Evolutionary conservation across 1,140 invertebrate species (phyloP).

Genomic region (Scaptomyza hsui): DNA sequence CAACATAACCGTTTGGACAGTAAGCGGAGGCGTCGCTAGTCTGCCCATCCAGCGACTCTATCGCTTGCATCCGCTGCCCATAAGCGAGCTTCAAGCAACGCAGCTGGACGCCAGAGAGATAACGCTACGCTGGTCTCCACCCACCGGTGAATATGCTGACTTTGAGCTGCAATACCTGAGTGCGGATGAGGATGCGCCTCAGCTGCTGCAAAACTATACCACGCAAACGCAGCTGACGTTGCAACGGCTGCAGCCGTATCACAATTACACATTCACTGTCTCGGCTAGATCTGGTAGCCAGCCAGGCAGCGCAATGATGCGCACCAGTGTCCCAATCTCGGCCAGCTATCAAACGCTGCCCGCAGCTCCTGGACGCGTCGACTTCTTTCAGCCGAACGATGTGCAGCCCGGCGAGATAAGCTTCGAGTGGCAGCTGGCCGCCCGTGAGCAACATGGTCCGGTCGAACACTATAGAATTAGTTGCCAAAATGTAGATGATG

Average conservation of each 20-base stretch:
- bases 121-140: slow-evolving; percentile 91
- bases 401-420: slow-evolving; percentile 92
- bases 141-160: slow-evolving; percentile 92
- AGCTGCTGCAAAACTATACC: slow-evolving; percentile 89
- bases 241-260: slow-evolving; percentile 90
- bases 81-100: slow-evolving; percentile 90
- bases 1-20: slow-evolving; percentile 97
- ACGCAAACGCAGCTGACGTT: slow-evolving; percentile 89
- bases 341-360: slow-evolving; percentile 92
- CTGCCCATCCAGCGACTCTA: slow-evolving; percentile 93
- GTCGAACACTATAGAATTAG: slow-evolving; percentile 92
- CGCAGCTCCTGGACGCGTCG: slow-evolving; percentile 91
- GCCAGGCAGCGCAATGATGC: slow-evolving; percentile 86
- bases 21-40: slow-evolving; percentile 92
- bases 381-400: slow-evolving; percentile 90
- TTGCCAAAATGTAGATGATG: slow-evolving; percentile 89
- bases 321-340: slow-evolving; percentile 91
- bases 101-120: slow-evolving; percentile 91
- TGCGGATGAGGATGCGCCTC: slow-evolving; percentile 85
- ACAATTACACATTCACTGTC: slow-evolving; percentile 95
- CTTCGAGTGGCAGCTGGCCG: slow-evolving; percentile 92
- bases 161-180: slow-evolving; percentile 95
- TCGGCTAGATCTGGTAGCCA: slow-evolving; percentile 92
- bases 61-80: slow-evolving; percentile 92
- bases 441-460: slow-evolving; percentile 91